phyloP scores from a whole-genome alignment of 2,113 vertebrate species.

The Myrmecobius fasciatus region DNA sequence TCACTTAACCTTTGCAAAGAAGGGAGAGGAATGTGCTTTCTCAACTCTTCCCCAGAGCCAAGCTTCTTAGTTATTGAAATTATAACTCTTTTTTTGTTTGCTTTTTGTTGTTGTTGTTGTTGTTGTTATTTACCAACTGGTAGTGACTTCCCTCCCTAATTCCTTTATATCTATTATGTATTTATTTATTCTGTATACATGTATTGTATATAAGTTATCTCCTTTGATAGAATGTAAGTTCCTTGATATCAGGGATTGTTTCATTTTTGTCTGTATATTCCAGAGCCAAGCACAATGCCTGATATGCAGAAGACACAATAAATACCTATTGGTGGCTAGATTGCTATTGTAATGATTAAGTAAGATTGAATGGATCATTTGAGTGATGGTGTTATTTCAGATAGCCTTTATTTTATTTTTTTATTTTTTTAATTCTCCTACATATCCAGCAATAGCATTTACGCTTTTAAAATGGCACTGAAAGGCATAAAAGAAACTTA shows the following conservation, averaged over 20 bases:
- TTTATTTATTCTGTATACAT: background rate
- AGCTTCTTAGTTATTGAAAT: background rate
- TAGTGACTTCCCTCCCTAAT: background rate
- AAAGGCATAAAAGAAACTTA: constrained; percentile 38
- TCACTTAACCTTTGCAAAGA: background rate
- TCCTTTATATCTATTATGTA: background rate
- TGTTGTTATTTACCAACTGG: background rate
- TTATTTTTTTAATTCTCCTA: background rate
- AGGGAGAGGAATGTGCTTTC: background rate
- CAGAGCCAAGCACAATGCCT: background rate
- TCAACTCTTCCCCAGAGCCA: background rate
- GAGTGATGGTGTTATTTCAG: background rate
- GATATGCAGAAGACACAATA: background rate
- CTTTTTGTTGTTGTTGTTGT: background rate
- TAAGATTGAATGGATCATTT: background rate
- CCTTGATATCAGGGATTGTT: background rate
- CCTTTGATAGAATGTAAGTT: background rate
- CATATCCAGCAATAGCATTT: background rate
- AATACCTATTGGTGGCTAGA: background rate
- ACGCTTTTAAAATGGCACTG: background rate
- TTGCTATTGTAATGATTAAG: background rate
- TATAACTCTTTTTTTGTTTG: background rate
- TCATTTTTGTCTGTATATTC: too few species aligned
- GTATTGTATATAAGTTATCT: background rate
- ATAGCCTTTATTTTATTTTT: too few species aligned